phyloP scores from a whole-genome alignment of 2,888 invertebrate species.

The Drosophila paramelanica region DNA sequence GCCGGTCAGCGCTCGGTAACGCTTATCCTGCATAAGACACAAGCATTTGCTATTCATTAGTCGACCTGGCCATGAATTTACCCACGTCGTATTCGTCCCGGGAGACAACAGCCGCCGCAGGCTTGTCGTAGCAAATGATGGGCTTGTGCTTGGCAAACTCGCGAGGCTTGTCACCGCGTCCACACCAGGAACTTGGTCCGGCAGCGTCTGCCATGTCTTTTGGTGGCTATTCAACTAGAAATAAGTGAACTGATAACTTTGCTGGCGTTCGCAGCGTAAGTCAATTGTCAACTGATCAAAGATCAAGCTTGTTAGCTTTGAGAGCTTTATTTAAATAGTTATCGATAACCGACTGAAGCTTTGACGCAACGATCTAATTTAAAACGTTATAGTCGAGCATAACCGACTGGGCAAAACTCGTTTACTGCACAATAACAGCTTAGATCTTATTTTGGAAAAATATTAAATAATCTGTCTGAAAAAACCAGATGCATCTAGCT shows the following conservation, averaged over 20 bases:
- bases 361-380: background rate
- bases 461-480: too few species aligned
- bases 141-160: conserved; percentile 77
- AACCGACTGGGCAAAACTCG: too few species aligned
- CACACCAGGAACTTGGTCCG: conserved; percentile 80
- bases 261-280: background rate
- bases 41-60: too few species aligned
- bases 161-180: conserved; percentile 75
- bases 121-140: conserved; percentile 84
- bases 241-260: background rate
- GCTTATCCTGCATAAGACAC: conserved; percentile 58
- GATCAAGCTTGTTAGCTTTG: conserved; percentile 2
- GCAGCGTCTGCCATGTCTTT: conserved; percentile 17
- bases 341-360: conserved; percentile 30
- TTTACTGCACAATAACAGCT: too few species aligned
- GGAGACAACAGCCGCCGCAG: conserved; percentile 80
- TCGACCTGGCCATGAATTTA: background rate
- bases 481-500: too few species aligned
- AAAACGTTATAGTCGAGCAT: background rate
- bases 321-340: conserved; percentile 1
- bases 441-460: too few species aligned
- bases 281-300: conserved; percentile 29
- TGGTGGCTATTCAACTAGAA: background rate
- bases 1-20: conserved; percentile 80
- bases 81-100: conserved; percentile 79